Conservation (phyloP, 2,888 invertebrate genomes). For the Limnephilus lunatus region DNA sequence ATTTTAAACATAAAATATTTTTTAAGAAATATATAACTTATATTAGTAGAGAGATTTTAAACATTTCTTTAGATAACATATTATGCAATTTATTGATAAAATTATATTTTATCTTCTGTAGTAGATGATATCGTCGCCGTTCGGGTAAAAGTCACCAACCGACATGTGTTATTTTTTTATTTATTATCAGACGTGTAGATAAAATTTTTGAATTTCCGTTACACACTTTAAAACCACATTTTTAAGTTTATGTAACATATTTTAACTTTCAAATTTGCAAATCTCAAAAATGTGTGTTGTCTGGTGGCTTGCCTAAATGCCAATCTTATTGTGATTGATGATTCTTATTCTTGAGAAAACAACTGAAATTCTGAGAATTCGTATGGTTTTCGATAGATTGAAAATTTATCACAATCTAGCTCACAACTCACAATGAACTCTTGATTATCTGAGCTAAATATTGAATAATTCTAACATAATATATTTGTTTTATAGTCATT, state of each 20-base stretch:
- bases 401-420: neutral
- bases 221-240: too few species aligned
- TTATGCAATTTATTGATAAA: neutral
- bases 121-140: neutral
- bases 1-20: neutral
- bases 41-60: constrained; percentile 12
- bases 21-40: constrained; percentile 2
- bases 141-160: too few species aligned
- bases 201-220: too few species aligned
- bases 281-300: too few species aligned
- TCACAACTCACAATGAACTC: neutral
- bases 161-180: too few species aligned
- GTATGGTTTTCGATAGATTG: neutral
- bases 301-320: too few species aligned
- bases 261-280: too few species aligned
- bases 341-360: neutral
- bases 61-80: neutral
- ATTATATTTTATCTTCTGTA: neutral
- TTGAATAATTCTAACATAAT: neutral
- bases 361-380: neutral
- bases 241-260: too few species aligned
- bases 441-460: neutral
- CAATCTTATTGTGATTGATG: neutral
- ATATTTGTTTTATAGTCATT: neutral
- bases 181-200: too few species aligned